phyloP scores from a whole-genome alignment of 2,113 vertebrate species.

The Fregetta grallaria region DNA sequence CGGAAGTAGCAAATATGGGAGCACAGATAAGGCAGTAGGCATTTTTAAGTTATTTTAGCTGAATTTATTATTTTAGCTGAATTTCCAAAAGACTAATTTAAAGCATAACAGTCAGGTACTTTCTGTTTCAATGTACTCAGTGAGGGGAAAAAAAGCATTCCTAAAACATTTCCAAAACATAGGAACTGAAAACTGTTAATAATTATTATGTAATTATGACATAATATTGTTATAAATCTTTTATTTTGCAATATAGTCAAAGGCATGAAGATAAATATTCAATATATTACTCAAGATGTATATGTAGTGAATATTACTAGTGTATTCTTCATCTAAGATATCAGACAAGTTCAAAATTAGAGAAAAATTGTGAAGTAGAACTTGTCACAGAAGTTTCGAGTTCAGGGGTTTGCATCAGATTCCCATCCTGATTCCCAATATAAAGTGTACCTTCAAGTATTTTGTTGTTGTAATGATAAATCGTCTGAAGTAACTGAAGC shows the following conservation, averaged over 20 bases:
- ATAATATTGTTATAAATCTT: not conserved
- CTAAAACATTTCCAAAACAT: not conserved
- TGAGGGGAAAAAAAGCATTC: not conserved
- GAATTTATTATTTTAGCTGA: not conserved
- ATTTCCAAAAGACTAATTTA: not conserved
- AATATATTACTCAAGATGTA: not conserved
- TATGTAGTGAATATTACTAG: not conserved
- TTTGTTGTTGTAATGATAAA: not conserved
- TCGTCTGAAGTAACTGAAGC: not conserved
- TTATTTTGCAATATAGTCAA: not conserved
- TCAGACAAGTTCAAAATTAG: not conserved
- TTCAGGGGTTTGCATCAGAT: not conserved
- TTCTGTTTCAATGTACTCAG: not conserved
- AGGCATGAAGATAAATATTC: not conserved
- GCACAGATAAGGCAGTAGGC: not conserved
- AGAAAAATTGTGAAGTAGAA: not conserved
- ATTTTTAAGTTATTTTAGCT: not conserved
- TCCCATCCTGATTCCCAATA: not conserved
- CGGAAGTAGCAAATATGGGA: not conserved
- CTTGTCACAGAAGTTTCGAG: not conserved
- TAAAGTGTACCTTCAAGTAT: not conserved
- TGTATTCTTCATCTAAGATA: not conserved
- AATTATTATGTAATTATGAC: not conserved
- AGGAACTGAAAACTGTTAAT: not conserved
- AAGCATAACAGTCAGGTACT: not conserved